Evolutionary conservation across 1,140 invertebrate species (phyloP).

Genomic region (Drosophila ohnishii): DNA sequence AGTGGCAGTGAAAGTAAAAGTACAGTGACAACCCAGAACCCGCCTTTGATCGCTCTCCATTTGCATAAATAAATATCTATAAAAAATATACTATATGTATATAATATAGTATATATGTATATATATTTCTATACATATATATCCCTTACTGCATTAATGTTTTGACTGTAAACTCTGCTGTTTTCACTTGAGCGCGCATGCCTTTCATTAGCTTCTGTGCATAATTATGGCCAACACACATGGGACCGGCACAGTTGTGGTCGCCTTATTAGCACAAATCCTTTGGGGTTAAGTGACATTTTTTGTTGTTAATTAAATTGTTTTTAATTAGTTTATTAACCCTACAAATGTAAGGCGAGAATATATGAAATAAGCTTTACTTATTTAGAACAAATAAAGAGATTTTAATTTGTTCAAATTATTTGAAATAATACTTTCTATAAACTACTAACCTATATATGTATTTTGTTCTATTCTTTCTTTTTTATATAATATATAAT

Average conservation of each 20-base stretch:
- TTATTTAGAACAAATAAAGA: neutral
- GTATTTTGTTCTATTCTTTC: too few species aligned
- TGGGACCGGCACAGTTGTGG: conserved; percentile 7
- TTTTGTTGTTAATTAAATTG: neutral
- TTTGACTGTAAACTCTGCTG: conserved; percentile 29
- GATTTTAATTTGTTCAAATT: too few species aligned
- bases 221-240: conserved; percentile 51
- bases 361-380: neutral
- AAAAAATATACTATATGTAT: neutral
- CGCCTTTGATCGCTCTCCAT: conserved; percentile 5
- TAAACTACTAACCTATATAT: too few species aligned
- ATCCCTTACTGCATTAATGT: neutral
- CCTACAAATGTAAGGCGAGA: neutral
- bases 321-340: neutral
- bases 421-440: too few species aligned
- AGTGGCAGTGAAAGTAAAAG: conserved; percentile 11
- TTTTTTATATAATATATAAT: too few species aligned
- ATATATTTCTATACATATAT: neutral
- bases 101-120: neutral
- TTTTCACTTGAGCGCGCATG: conserved; percentile 36
- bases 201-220: conserved; percentile 45
- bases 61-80: neutral
- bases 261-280: conserved; percentile 17
- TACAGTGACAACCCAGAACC: conserved; percentile 35
- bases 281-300: neutral